Evolutionary conservation across 2,888 invertebrate species (phyloP), one percentile per base, ranked within the genome.

Genomic region (Pandemis corylana): DNA sequence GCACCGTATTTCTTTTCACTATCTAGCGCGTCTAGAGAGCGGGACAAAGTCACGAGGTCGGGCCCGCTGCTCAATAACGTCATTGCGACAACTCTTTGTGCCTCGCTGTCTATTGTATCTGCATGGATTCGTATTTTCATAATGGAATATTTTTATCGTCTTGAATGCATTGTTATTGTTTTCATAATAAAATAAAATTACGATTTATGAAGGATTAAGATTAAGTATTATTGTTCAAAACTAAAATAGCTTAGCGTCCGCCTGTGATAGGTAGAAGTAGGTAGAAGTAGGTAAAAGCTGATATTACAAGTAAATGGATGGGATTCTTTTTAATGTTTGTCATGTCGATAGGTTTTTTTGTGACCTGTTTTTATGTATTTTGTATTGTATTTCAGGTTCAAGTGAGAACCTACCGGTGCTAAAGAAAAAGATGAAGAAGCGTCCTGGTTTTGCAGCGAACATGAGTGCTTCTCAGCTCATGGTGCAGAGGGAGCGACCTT

Each of bases 371-470:
- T 6, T 56, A 56, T 56, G 56, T 20, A 7, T 12, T 56, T 28
- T 59, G 28, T 59, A 12, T 20, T 70, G 20, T 78, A 36, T 90
- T 91, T 77, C 87, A 90, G 90, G 83, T 41, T 68, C 84, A 72
- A 85, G 85, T 85, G 90, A 94, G 90, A 94, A 94, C 81, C 90
- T 89, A 78, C 89, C 93, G 73, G 90, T 87, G 41, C 64, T 93
- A 77, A 95, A 96, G 86, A 96, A 96, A 89, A 96, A 96, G 91
- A 95, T 95, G 87, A 95, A 96, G 90, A 96, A 95, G 88, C 92
- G 96, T 79, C 90, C 95, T 64, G 94, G 95, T 76, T 95, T 95
- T 79, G 95, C 95, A 85, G 91, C 95, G 75, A 96, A 96, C 78
- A 95, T 96, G 83, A 95, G 95, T 80, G 95, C 96, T 73, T 96